Conservation (phyloP, 2,888 invertebrate species). For the Amphimallon solstitiale region DNA sequence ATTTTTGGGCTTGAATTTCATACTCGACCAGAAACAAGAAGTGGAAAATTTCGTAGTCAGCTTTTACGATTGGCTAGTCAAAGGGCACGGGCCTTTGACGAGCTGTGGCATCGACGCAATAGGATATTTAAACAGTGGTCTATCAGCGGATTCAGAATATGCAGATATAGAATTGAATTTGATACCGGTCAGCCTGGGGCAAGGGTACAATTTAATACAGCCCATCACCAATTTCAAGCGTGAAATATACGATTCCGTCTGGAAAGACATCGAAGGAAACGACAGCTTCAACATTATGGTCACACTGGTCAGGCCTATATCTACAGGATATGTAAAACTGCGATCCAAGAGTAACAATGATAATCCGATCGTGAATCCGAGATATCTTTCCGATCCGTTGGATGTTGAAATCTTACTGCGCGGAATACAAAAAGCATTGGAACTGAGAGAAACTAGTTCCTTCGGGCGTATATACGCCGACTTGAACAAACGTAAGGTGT, state of each 20-base stretch:
- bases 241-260: conserved; percentile 32
- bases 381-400: conserved; percentile 68
- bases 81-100: conserved; percentile 65
- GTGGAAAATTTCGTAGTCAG: conserved; percentile 44
- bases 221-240: conserved; percentile 63
- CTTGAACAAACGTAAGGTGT: conserved; percentile 56
- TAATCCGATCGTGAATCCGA: conserved; percentile 70
- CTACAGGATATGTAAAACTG: conserved; percentile 67
- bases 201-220: conserved; percentile 24
- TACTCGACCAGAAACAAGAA: conserved; percentile 56
- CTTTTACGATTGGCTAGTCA: conserved; percentile 63
- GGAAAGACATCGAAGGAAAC: conserved; percentile 33
- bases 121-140: conserved; percentile 61
- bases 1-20: conserved; percentile 71
- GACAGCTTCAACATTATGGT: conserved; percentile 46
- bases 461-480: conserved; percentile 60
- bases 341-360: conserved; percentile 67
- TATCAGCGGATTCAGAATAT: conserved; percentile 61
- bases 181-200: conserved; percentile 60
- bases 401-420: conserved; percentile 64
- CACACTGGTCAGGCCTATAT: conserved; percentile 64
- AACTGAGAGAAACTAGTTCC: conserved; percentile 60
- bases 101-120: conserved; percentile 59
- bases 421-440: conserved; percentile 62
- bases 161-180: conserved; percentile 70